A percentile compares a stretch with the other conserved stretches of the same genome.
Conservation (phyloP, 2,888 invertebrate species). For the Sisyra terminalis region DNA sequence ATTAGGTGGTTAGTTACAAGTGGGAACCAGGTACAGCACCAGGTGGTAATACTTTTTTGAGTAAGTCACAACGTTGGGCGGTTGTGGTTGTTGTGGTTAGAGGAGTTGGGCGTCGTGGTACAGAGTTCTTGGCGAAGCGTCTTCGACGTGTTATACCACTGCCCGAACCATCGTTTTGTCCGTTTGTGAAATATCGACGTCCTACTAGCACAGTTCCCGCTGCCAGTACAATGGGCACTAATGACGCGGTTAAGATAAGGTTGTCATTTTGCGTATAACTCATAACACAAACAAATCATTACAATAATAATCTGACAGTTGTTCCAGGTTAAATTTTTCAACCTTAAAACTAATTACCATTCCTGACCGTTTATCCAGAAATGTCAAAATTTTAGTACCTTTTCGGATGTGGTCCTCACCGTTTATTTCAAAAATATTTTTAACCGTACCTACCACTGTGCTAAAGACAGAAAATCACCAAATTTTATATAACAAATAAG, state of each 20-base stretch:
- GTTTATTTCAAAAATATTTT: too few species aligned
- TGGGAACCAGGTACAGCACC: background rate
- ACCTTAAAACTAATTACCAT: too few species aligned
- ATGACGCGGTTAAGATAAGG: constrained; percentile 4
- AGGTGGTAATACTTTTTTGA: constrained; percentile 3
- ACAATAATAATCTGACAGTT: background rate
- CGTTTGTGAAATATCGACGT: constrained; percentile 7
- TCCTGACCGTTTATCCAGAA: too few species aligned
- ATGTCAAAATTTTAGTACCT: too few species aligned
- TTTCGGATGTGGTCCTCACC: too few species aligned
- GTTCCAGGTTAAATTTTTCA: too few species aligned
- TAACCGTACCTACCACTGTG: too few species aligned
- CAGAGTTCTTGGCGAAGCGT: constrained; percentile 6
- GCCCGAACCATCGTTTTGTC: constrained; percentile 2
- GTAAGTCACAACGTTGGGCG: constrained; percentile 2
- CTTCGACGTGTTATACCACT: constrained; percentile 6
- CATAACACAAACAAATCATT: constrained; percentile 6
- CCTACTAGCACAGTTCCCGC: constrained; percentile 8
- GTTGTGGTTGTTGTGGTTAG: background rate
- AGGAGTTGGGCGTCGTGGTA: constrained; percentile 5
- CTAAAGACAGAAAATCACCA: too few species aligned
- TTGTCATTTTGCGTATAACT: constrained; percentile 7
- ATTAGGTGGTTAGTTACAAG: background rate
- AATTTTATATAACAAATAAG: too few species aligned
- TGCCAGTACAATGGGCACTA: constrained; percentile 9